phyloP scores from a whole-genome alignment of 2,113 vertebrate species.

The Plotosus lineatus region DNA sequence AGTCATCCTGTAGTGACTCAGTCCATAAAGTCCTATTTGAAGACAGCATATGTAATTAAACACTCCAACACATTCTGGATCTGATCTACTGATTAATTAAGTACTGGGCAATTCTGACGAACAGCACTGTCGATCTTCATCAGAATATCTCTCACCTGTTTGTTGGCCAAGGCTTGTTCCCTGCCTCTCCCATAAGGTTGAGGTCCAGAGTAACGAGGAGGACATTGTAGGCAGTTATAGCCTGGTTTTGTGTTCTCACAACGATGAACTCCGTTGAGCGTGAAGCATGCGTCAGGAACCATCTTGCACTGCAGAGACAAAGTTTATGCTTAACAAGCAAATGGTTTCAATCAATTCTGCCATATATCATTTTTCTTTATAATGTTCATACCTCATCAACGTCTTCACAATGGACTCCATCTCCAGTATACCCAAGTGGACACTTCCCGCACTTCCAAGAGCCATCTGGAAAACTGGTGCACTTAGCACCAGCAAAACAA shows the following conservation, averaged over 20 bases:
- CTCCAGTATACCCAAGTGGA: constrained; percentile 85
- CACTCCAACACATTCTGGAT: not conserved
- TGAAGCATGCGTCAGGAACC: constrained; percentile 89
- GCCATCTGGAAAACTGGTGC: constrained; percentile 89
- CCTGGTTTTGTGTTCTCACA: constrained; percentile 94
- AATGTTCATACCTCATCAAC: constrained; percentile 81
- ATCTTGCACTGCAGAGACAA: constrained; percentile 77
- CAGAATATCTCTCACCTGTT: constrained; percentile 79
- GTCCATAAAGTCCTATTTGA: not conserved
- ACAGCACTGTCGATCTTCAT: not conserved
- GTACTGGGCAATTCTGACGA: not conserved
- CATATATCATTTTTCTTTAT: not conserved
- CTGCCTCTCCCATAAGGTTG: constrained; percentile 89
- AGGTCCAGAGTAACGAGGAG: constrained; percentile 84
- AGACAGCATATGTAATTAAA: not conserved
- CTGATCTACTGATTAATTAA: not conserved
- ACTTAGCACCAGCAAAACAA: constrained; percentile 86
- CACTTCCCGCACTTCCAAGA: constrained; percentile 92
- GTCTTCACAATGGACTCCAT: constrained; percentile 88
- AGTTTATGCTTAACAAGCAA: not conserved
- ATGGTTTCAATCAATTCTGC: not conserved
- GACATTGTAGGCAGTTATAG: constrained; percentile 94
- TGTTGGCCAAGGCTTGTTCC: constrained; percentile 86
- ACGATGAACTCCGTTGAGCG: constrained; percentile 83
- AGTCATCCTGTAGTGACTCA: not conserved